A percentile compares a stretch with the other conserved stretches of the same genome.
phyloP scores from a whole-genome alignment of 2,888 invertebrate genomes.

The Sinotaia quadrata region DNA sequence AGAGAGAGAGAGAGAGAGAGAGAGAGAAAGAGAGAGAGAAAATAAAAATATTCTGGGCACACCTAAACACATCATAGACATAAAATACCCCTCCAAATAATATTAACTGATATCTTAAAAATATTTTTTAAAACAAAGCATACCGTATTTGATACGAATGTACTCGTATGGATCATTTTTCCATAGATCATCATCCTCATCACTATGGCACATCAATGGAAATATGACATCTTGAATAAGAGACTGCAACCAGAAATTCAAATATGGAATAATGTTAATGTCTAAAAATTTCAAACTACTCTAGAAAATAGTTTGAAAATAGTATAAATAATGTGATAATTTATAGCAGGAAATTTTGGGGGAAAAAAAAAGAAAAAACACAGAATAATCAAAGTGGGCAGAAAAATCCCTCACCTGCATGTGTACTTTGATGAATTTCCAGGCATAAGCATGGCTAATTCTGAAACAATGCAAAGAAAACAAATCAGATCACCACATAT shows the following conservation, averaged over 20 bases:
- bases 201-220: conserved; percentile 95
- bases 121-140: background rate
- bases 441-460: conserved; percentile 89
- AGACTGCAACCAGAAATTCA: conserved; percentile 72
- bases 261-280: too few species aligned
- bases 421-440: conserved; percentile 97
- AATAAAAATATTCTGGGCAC: too few species aligned
- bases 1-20: background rate
- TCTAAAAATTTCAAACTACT: too few species aligned
- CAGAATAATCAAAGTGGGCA: background rate
- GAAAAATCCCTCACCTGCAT: conserved; percentile 78
- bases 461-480: too few species aligned
- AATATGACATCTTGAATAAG: conserved; percentile 96
- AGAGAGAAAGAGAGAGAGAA: background rate
- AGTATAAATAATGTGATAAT: too few species aligned
- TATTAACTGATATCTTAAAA: background rate
- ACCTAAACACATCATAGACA: too few species aligned
- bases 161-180: conserved; percentile 97
- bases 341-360: background rate
- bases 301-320: too few species aligned
- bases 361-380: background rate
- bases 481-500: too few species aligned
- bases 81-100: too few species aligned
- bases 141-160: conserved; percentile 95
- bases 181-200: conserved; percentile 96